Percentiles rank a stretch among this genome's conserved stretches.
Evolutionary conservation across 1,140 invertebrate genomes (phyloP).

Genomic region (Penaeus vannamei): DNA sequence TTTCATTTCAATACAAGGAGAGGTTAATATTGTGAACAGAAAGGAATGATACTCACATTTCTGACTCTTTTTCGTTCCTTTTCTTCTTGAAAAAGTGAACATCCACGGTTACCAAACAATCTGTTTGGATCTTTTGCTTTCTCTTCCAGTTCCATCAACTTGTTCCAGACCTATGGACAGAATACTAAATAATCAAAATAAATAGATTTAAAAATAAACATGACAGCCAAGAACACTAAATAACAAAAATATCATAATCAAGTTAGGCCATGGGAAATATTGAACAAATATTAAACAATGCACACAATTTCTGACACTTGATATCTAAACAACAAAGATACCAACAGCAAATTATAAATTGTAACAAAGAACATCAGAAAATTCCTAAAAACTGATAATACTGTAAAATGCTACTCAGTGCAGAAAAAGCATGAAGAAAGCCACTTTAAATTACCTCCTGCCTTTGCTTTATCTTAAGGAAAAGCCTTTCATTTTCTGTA

Average conservation of each 20-base stretch:
- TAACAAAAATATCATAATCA: no score
- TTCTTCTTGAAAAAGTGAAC: conserved; percentile 85
- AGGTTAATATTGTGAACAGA: no score
- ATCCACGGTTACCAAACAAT: conserved; percentile 84
- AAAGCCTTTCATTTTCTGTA: conserved; percentile 77
- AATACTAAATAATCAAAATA: background rate
- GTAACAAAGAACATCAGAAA: no score
- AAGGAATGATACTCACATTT: conserved; percentile 72
- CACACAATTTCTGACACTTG: no score
- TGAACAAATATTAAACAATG: no score
- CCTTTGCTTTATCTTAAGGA: conserved; percentile 68
- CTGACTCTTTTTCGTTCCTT: conserved; percentile 83
- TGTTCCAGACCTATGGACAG: conserved; percentile 75
- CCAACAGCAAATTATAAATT: no score
- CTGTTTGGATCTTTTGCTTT: conserved; percentile 83
- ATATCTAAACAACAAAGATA: no score
- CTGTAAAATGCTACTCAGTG: background rate
- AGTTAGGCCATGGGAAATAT: no score
- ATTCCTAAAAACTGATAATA: background rate
- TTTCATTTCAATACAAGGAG: no score
- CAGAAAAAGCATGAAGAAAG: background rate
- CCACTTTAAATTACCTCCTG: conserved; percentile 30
- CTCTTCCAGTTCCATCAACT: conserved; percentile 80
- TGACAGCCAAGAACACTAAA: background rate
- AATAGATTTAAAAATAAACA: background rate